Evolutionary conservation across 2,888 invertebrate species (phyloP).

Genomic region (Unio delphinus): DNA sequence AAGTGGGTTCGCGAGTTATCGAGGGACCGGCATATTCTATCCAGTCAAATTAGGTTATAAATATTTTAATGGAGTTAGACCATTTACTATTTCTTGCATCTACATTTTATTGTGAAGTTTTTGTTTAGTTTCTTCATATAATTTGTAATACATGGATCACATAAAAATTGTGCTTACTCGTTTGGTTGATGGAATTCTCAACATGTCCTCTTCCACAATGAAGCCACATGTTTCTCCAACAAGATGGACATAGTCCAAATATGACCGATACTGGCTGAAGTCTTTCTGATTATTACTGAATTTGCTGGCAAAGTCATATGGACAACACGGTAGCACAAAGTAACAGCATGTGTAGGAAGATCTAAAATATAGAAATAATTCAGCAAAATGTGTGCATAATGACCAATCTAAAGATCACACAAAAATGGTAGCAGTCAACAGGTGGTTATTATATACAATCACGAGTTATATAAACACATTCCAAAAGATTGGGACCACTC

Average conservation of each 20-base stretch:
- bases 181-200: constrained; percentile 97
- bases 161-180: constrained; percentile 74
- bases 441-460: no score
- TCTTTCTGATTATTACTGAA: constrained; percentile 76
- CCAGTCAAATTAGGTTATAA: no score
- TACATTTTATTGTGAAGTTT: not conserved
- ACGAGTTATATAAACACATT: no score
- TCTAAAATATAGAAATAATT: constrained; percentile 35
- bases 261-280: constrained; percentile 80
- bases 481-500: no score
- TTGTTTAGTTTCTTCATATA: not conserved
- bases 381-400: no score
- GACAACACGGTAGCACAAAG: constrained; percentile 95
- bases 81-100: no score
- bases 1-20: no score
- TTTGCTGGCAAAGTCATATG: constrained; percentile 92
- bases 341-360: constrained; percentile 81
- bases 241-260: constrained; percentile 72
- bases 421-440: no score
- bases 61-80: no score
- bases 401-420: no score
- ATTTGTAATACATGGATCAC: not conserved
- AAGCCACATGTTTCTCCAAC: constrained; percentile 84
- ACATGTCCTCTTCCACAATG: constrained; percentile 81
- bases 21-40: no score